Percentiles rank a stretch among this genome's conserved stretches.
Evolutionary conservation across 2,888 invertebrate species (phyloP).

Genomic region (Linyphia triangularis): DNA sequence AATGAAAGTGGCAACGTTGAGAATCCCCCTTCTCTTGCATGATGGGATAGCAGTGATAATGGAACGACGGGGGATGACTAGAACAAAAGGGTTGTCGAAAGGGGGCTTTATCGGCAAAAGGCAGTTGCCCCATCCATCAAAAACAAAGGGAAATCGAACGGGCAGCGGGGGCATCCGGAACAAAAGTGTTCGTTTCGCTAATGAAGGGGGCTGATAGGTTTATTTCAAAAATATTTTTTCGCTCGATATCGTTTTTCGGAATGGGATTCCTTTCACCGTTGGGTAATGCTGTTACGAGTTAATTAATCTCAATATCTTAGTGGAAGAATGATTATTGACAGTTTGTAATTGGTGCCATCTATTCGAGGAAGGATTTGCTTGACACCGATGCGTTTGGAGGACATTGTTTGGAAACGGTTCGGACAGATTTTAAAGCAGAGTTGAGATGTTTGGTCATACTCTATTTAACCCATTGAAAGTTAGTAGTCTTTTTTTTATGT

Average conservation of each 20-base stretch:
- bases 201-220: conserved; percentile 45
- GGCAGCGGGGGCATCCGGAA: conserved; percentile 6
- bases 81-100: conserved; percentile 38
- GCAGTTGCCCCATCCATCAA: conserved; percentile 43
- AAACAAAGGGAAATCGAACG: conserved; percentile 41
- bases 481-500: too few species aligned
- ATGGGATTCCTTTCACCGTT: not conserved
- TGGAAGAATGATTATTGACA: conserved; percentile 14
- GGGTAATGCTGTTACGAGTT: not conserved
- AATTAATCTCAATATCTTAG: conserved; percentile 43
- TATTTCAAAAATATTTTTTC: conserved; percentile 47
- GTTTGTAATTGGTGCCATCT: conserved; percentile 20
- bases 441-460: too few species aligned
- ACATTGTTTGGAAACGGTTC: not conserved
- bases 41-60: conserved; percentile 27
- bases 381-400: not conserved
- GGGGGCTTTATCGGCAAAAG: conserved; percentile 47
- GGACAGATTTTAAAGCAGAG: too few species aligned
- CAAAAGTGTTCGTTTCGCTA: conserved; percentile 33
- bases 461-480: too few species aligned
- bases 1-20: not conserved
- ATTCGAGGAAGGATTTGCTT: conserved; percentile 4
- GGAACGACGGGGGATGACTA: not conserved
- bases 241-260: conserved; percentile 11
- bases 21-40: not conserved